Evolutionary conservation across 2,888 invertebrate species (phyloP).

Genomic region (Limnephilus marmoratus): DNA sequence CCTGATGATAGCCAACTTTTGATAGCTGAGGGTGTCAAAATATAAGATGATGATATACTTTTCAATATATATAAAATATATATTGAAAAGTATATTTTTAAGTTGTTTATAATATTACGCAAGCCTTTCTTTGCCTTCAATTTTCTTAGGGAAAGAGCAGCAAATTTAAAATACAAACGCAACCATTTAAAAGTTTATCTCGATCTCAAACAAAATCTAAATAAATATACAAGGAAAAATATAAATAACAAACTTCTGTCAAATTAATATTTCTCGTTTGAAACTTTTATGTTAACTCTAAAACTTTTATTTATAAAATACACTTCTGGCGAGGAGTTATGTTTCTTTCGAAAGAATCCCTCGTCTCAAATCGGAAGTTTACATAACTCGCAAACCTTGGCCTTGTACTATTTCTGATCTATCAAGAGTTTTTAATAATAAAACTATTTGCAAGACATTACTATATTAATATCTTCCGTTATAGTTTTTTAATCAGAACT

Average conservation of each 20-base stretch:
- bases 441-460: neutral
- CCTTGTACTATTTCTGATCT: slow-evolving; percentile 8
- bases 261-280: neutral
- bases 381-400: neutral
- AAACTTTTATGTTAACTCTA: neutral
- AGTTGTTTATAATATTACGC: neutral
- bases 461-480: neutral
- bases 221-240: neutral
- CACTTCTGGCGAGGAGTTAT: neutral
- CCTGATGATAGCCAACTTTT: neutral
- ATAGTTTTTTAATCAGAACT: neutral
- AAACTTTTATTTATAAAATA: neutral
- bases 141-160: neutral
- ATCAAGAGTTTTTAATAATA: neutral
- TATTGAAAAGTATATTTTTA: neutral
- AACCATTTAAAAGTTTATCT: neutral
- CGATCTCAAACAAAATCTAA: neutral
- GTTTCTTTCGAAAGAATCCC: neutral
- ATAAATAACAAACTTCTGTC: neutral
- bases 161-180: neutral
- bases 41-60: neutral
- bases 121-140: neutral
- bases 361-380: neutral
- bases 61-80: too few species aligned
- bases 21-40: neutral